A percentile compares a stretch with the other conserved stretches of the same genome.
Conservation (phyloP, 2,113 vertebrate genomes). For the Pampusana beccarii region DNA sequence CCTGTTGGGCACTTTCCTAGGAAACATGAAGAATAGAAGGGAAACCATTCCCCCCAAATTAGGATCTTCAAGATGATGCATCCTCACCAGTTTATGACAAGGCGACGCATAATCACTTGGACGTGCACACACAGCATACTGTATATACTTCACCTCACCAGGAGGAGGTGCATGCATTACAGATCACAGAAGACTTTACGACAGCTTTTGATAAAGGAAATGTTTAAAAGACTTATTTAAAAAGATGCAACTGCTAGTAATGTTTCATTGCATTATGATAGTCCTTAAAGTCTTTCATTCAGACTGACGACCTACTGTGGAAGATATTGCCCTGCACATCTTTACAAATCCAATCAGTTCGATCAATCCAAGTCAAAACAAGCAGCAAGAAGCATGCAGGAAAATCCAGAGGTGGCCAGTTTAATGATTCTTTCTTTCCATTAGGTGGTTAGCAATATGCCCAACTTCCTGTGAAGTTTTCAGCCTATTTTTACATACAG, state of each 20-base stretch:
- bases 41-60: slow-evolving; percentile 72
- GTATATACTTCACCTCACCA: not conserved
- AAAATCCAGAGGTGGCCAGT: not conserved
- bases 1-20: slow-evolving; percentile 96
- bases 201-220: not conserved
- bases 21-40: slow-evolving; percentile 79
- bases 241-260: not conserved
- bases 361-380: not conserved
- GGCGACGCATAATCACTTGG: not conserved
- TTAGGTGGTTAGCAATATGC: not conserved
- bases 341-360: not conserved
- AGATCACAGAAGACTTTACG: not conserved
- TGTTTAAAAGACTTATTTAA: not conserved
- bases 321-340: not conserved
- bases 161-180: not conserved
- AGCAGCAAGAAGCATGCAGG: not conserved
- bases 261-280: not conserved
- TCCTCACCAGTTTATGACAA: not conserved
- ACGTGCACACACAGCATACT: accelerated
- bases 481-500: not conserved
- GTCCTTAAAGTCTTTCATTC: not conserved
- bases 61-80: slow-evolving; percentile 52
- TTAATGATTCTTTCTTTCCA: not conserved
- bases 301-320: not conserved
- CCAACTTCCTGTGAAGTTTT: not conserved